Evolutionary conservation across 2,113 vertebrate species (phyloP).

Genomic region (Actinemys pallida): DNA sequence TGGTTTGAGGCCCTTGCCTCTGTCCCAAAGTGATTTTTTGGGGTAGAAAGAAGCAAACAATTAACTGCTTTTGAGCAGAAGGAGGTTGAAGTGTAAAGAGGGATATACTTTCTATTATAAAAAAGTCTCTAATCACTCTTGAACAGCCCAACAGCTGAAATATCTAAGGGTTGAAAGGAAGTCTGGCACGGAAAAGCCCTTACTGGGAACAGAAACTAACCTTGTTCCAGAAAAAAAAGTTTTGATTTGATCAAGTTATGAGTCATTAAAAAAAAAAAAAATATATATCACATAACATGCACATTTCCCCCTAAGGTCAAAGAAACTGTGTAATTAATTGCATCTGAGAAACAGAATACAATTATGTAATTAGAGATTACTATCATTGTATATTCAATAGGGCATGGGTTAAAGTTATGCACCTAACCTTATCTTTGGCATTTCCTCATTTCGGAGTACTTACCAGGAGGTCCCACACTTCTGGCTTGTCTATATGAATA

Average conservation of each 20-base stretch:
- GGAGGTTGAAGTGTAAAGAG: neutral
- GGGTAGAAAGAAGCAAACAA: neutral
- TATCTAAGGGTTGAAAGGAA: neutral
- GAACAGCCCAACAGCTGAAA: neutral
- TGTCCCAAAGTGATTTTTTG: neutral
- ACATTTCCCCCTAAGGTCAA: neutral
- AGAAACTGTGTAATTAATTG: neutral
- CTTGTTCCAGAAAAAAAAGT: neutral
- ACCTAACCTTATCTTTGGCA: neutral
- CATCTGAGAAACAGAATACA: neutral
- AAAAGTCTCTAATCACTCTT: neutral
- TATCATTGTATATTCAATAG: neutral
- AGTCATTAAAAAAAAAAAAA: neutral
- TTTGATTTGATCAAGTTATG: neutral
- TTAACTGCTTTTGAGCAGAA: neutral
- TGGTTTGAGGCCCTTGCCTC: neutral
- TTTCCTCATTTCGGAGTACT: neutral
- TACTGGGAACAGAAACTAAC: neutral
- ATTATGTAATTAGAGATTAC: neutral
- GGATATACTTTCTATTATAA: neutral
- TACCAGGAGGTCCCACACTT: neutral
- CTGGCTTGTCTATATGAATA: neutral
- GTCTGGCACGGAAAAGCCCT: neutral
- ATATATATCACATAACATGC: neutral
- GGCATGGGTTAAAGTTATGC: neutral